phyloP scores from a whole-genome alignment of 2,113 vertebrate species.

The Romanogobio albipinnatus region DNA sequence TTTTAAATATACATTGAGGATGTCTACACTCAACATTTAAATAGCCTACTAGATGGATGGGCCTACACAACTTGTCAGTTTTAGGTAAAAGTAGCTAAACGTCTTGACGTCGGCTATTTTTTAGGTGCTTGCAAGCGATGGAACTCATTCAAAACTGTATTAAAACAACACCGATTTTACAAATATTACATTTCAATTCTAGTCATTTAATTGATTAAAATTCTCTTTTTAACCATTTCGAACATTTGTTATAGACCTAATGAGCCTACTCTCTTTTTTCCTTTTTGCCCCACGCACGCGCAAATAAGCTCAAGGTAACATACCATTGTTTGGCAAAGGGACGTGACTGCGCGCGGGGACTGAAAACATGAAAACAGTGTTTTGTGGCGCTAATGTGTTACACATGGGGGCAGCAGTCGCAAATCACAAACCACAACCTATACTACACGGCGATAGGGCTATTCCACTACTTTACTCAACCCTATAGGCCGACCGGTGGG shows the following conservation, averaged over 20 bases:
- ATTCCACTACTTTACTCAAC: background rate
- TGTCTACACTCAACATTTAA: background rate
- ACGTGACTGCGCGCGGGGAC: constrained; percentile 29
- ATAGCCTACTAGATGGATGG: background rate
- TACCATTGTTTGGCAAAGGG: constrained; percentile 25
- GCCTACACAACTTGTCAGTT: background rate
- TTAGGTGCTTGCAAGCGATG: background rate
- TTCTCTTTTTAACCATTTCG: background rate
- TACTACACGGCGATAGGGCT: background rate
- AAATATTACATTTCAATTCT: background rate
- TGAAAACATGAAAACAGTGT: constrained; percentile 50
- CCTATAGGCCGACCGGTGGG: constrained; percentile 9
- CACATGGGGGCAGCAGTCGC: constrained; percentile 63
- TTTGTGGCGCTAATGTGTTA: constrained; percentile 70
- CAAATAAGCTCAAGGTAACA: constrained; percentile 18
- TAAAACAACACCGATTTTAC: background rate
- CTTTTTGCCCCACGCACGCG: background rate
- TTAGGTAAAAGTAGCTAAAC: background rate
- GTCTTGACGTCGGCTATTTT: background rate
- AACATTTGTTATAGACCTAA: background rate
- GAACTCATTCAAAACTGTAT: background rate
- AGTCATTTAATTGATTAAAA: background rate
- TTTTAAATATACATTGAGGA: too few species aligned
- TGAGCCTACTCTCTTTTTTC: background rate
- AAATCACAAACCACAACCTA: constrained; percentile 45